Conservation (phyloP, 37 sponge, comb jelly and placozoan genomes). For the Chondrosia reniformis region DNA sequence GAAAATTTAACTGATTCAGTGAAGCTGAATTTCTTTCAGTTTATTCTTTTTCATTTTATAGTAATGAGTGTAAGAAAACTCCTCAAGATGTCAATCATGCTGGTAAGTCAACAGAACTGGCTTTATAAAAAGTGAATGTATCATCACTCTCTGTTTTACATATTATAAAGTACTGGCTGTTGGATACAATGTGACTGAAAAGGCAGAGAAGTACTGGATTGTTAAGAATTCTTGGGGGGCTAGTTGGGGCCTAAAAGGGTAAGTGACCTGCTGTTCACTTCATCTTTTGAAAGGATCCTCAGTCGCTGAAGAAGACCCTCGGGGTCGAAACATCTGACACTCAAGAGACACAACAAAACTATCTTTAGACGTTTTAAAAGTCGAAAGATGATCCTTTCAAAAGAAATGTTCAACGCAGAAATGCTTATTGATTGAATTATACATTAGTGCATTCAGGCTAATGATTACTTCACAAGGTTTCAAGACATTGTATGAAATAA, state of each 20-base stretch:
- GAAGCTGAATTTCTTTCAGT: not conserved
- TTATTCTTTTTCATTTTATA: conserved; percentile 3
- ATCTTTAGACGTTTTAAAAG: no score
- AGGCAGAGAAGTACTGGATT: conserved; percentile 61
- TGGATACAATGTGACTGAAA: conserved; percentile 47
- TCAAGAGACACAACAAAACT: no score
- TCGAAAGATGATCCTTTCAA: no score
- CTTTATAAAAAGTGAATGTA: not conserved
- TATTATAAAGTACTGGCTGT: conserved; percentile 53
- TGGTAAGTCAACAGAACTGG: conserved; percentile 28
- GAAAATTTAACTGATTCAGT: not conserved
- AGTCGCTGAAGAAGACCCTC: no score
- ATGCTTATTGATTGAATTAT: not conserved
- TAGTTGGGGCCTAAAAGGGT: conserved; percentile 59
- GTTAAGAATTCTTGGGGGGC: conserved; percentile 79
- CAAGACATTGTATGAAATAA: not conserved
- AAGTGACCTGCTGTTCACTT: not conserved
- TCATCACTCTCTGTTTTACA: not conserved
- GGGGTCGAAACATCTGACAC: no score
- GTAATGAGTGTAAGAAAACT: conserved; percentile 22
- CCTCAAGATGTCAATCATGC: conserved; percentile 62
- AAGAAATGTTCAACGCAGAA: no score
- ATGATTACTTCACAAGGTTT: not conserved
- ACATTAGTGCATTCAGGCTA: not conserved
- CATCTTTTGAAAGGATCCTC: no score